These are phyloP conservation scores for Megaceryle maxima DNA, from an alignment of 2,113 vertebrate genomes.

Conservation along the genomic window DNA sequence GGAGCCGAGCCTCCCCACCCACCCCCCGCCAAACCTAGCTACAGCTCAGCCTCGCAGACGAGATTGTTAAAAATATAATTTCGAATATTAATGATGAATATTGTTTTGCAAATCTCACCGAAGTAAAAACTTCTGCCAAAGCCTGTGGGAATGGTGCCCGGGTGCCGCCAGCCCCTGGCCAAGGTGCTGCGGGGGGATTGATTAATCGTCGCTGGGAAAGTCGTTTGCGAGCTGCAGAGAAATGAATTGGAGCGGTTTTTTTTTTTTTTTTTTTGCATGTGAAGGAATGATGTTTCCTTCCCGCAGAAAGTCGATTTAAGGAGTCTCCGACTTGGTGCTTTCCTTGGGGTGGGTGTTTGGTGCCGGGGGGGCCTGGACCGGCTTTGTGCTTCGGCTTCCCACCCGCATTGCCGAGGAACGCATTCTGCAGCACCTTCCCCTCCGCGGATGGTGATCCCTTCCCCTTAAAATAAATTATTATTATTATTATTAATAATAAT, in stretches of 20 bases:
- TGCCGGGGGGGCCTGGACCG: background rate
- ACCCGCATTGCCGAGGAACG: background rate
- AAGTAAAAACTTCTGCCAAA: background rate
- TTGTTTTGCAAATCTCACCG: constrained; percentile 38
- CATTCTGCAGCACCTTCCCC: background rate
- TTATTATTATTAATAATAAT: no score
- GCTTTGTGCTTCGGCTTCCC: background rate
- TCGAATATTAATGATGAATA: constrained; percentile 20
- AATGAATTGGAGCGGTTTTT: background rate
- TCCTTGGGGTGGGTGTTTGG: background rate
- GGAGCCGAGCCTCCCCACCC: background rate
- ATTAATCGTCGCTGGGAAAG: constrained; percentile 28
- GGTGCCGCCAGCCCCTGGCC: background rate
- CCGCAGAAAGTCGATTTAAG: background rate
- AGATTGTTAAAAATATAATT: background rate
- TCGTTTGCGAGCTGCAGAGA: background rate
- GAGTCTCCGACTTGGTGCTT: background rate
- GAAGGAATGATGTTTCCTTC: background rate
- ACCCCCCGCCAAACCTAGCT: background rate
- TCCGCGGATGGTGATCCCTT: no score
- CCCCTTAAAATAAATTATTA: background rate
- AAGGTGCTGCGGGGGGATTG: background rate
- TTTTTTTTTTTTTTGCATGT: background rate
- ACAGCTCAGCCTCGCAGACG: background rate
- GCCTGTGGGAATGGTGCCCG: constrained; percentile 8